Percentiles rank a stretch among this genome's conserved stretches.
phyloP scores from a whole-genome alignment of 2,888 invertebrate species.

The Dicycla oo region DNA sequence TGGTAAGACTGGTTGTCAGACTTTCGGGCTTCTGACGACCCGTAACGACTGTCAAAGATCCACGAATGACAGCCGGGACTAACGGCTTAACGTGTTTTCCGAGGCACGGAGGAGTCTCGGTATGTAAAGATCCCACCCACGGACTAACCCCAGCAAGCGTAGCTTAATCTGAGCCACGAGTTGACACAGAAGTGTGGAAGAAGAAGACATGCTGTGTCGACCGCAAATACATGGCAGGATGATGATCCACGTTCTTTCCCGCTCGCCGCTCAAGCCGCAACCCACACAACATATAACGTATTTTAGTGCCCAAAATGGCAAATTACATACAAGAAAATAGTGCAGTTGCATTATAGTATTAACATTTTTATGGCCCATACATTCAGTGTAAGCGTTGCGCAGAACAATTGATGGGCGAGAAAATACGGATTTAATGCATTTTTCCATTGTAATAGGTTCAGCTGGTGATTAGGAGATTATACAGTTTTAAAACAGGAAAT shows the following conservation, averaged over 20 bases:
- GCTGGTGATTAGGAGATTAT: slow-evolving; percentile 72
- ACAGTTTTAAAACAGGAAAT: slow-evolving; percentile 52
- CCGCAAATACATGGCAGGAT: neutral
- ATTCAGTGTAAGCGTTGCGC: slow-evolving; percentile 80
- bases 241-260: no score
- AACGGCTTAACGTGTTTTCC: no score
- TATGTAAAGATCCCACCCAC: no score
- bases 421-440: slow-evolving; percentile 82
- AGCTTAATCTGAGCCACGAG: no score
- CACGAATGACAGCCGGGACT: no score
- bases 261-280: slow-evolving; percentile 49
- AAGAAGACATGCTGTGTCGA: neutral
- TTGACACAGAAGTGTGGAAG: neutral
- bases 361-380: slow-evolving; percentile 89
- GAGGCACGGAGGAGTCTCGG: no score
- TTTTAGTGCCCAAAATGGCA: slow-evolving; percentile 87
- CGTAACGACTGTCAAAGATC: no score
- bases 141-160: no score
- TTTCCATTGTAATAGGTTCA: slow-evolving; percentile 72
- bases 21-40: no score
- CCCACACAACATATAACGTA: slow-evolving; percentile 69
- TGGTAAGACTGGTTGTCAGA: no score
- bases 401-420: slow-evolving; percentile 82
- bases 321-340: slow-evolving; percentile 89
- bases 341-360: slow-evolving; percentile 88